Evolutionary conservation across 2,797 vertebrate genomes (phyloP), one percentile per base, ranked within the genome.

Genomic region (Philypnodon macrostomus): DNA sequence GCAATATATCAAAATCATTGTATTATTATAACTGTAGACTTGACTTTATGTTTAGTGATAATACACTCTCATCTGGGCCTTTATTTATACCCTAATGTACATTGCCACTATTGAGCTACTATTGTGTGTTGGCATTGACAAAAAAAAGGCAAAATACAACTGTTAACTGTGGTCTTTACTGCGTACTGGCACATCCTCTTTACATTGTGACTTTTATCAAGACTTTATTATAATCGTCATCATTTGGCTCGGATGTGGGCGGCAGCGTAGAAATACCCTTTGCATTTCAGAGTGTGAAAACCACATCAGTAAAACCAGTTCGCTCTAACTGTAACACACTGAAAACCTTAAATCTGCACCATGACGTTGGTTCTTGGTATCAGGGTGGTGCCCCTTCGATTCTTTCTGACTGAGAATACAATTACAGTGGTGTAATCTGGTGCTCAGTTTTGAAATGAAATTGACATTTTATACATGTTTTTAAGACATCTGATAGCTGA

Each of bases 271-370:
- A 85, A 79, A 77, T 73, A 75, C 60, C 74, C 63, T 52, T 61
- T 58, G 67, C 54, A 47, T 79, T 59, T 35, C 54, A 70, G 70
- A 76, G 63, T 72, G 73, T 63, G 41, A 70, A 63, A 77, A 73
- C 74, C 79, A 80, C 79, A 84, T 81, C 71, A 81, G 47, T 77
- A 52, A 62, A 73, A 76, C 79, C 73, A 80, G 64, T 70, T 72
- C 77, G 76, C 70, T 63, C 40, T 68, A 73, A 49, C 38, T 63
- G 42, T 68, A 73, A 49, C 38, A 67, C 67, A 64, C 74, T 79
- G 70, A 71, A 86, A 85, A 27, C 6, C 63, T 58, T 14, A 24
- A 47, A 57, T 47, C 74, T 81, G 75, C 73, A 69, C 81, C 77
- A 80, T 39, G 0, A 5, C 36, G 56, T 49, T 33, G 53, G 21